Evolutionary conservation across 1,140 invertebrate genomes (phyloP).

Genomic region (Pseudobourletiella spinata): DNA sequence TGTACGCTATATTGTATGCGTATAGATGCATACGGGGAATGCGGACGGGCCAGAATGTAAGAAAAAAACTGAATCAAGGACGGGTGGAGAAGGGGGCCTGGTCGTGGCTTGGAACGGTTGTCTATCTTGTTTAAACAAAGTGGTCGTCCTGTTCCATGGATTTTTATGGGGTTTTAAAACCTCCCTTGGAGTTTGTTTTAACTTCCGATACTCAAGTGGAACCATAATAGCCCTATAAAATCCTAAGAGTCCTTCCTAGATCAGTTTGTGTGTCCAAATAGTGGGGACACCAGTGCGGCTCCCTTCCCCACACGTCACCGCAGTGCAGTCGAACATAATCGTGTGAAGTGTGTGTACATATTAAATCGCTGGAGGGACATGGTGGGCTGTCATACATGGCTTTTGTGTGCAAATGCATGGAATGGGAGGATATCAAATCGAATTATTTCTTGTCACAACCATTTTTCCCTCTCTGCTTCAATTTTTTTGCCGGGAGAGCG

Average conservation of each 20-base stretch:
- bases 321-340: too few species aligned
- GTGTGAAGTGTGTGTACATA: too few species aligned
- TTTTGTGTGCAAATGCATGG: too few species aligned
- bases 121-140: conserved; percentile 20
- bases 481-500: neutral
- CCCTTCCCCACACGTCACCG: too few species aligned
- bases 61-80: neutral
- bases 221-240: conserved; percentile 26
- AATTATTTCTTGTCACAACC: neutral
- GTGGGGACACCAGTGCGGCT: too few species aligned
- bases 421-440: conserved; percentile 1
- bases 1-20: too few species aligned
- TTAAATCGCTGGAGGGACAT: too few species aligned
- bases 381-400: too few species aligned
- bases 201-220: conserved; percentile 25
- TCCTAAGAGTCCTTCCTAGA: conserved; percentile 14
- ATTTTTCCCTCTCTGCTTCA: neutral
- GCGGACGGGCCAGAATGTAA: neutral
- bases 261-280: neutral
- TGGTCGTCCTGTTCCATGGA: conserved; percentile 18
- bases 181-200: conserved; percentile 25
- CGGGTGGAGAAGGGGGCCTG: neutral
- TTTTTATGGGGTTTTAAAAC: conserved; percentile 33
- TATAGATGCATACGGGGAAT: neutral
- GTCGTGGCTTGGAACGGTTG: neutral